A percentile compares a stretch with the other conserved stretches of the same genome.
phyloP scores from a whole-genome alignment of 2,797 vertebrate species.

The Mus minutoides region DNA sequence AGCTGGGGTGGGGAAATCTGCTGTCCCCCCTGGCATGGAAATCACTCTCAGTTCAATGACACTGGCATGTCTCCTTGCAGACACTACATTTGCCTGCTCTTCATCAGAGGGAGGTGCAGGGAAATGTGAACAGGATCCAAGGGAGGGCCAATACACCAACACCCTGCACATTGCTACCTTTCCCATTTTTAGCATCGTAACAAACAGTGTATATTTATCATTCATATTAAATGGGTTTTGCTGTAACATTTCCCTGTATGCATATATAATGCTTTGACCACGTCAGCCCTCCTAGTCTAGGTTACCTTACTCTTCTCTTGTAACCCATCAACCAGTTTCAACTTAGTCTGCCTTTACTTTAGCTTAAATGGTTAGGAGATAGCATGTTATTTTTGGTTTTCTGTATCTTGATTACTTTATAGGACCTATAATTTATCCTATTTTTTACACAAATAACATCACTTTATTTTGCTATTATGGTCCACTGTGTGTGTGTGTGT shows the following conservation, averaged over 20 bases:
- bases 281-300: not conserved
- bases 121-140: not conserved
- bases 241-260: not conserved
- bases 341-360: not conserved
- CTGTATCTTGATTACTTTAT: not conserved
- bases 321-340: not conserved
- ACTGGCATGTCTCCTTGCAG: conserved; percentile 23
- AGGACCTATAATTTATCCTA: not conserved
- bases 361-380: not conserved
- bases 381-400: not conserved
- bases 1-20: not conserved
- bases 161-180: not conserved
- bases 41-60: not conserved
- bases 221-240: not conserved
- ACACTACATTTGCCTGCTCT: conserved; percentile 51
- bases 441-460: not conserved
- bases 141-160: not conserved
- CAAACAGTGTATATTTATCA: not conserved
- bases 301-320: not conserved
- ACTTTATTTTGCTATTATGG: not conserved
- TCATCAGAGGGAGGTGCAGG: conserved; percentile 39
- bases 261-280: not conserved
- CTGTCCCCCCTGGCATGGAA: conserved; percentile 24
- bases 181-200: not conserved
- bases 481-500: not conserved